Conservation (phyloP, 2,113 vertebrate species). For the Chloebia gouldiae region DNA sequence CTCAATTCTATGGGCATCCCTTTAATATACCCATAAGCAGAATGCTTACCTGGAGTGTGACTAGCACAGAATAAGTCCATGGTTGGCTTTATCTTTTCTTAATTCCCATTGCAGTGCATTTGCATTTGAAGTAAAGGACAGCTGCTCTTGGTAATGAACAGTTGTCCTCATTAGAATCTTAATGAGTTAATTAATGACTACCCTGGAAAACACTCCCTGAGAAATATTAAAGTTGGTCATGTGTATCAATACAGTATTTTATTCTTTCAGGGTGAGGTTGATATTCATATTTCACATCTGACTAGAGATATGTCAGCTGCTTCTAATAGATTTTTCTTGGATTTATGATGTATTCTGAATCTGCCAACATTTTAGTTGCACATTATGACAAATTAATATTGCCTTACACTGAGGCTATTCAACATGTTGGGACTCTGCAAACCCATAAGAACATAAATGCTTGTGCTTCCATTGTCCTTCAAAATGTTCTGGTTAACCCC, state of each 20-base stretch:
- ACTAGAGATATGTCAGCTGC: conserved; percentile 45
- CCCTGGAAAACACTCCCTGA: background rate
- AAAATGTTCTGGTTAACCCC: background rate
- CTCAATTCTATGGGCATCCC: background rate
- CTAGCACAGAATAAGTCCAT: background rate
- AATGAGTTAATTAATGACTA: conserved; percentile 32
- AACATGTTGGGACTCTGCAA: background rate
- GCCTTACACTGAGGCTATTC: conserved; percentile 6
- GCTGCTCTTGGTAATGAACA: conserved; percentile 11
- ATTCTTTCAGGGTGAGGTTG: background rate
- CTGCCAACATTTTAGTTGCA: conserved; percentile 39
- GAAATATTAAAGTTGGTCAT: background rate
- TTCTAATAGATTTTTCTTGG: conserved; percentile 44
- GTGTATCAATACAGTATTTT: background rate
- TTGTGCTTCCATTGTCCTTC: background rate
- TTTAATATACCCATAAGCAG: background rate
- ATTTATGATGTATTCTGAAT: conserved; percentile 41
- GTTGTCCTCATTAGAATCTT: conserved; percentile 27
- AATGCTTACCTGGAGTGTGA: background rate
- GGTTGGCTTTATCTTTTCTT: background rate
- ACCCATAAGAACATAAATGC: background rate
- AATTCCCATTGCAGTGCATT: background rate
- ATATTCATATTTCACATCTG: conserved; percentile 39
- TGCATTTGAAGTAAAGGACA: background rate
- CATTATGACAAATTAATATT: conserved; percentile 57